phyloP scores from a whole-genome alignment of 2,113 vertebrate genomes.

The Oncorhynchus tshawytscha region DNA sequence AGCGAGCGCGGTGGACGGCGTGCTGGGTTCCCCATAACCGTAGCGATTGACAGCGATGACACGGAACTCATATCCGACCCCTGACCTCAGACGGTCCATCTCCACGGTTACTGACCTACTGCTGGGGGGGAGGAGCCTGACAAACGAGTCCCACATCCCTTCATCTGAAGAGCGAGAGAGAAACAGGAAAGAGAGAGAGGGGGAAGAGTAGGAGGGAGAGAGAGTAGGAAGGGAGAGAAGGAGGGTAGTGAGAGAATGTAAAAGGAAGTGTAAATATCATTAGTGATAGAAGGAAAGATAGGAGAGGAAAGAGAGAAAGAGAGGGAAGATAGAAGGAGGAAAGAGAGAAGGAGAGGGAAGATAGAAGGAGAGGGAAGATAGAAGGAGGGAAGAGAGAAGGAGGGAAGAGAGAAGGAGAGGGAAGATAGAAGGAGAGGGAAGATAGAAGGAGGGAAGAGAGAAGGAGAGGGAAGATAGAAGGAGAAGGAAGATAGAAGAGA shows the following conservation, averaged over 20 bases:
- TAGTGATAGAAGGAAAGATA: neutral
- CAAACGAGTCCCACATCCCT: slow-evolving; percentile 92
- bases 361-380: no score
- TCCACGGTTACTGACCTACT: slow-evolving; percentile 83
- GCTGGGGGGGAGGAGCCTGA: slow-evolving; percentile 80
- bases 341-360: no score
- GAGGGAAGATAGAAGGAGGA: no score
- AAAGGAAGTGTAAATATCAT: slow-evolving; percentile 13
- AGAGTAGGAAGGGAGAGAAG: neutral
- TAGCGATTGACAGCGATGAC: slow-evolving; percentile 87
- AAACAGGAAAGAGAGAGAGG: neutral
- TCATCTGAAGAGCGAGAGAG: slow-evolving; percentile 76
- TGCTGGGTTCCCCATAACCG: slow-evolving; percentile 92
- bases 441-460: neutral
- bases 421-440: neutral
- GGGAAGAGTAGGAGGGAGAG: neutral
- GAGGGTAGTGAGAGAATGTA: neutral
- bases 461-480: slow-evolving; percentile 50
- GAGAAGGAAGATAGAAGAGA: slow-evolving; percentile 9
- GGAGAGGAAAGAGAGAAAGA: slow-evolving; percentile 12
- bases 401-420: neutral
- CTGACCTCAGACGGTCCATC: slow-evolving; percentile 84
- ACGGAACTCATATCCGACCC: slow-evolving; percentile 92
- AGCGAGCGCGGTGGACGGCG: slow-evolving; percentile 83
- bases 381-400: neutral